Percentiles rank a stretch among this genome's conserved stretches.
Evolutionary conservation across 2,113 vertebrate species (phyloP).

Genomic region (Corythornis vintsioides): DNA sequence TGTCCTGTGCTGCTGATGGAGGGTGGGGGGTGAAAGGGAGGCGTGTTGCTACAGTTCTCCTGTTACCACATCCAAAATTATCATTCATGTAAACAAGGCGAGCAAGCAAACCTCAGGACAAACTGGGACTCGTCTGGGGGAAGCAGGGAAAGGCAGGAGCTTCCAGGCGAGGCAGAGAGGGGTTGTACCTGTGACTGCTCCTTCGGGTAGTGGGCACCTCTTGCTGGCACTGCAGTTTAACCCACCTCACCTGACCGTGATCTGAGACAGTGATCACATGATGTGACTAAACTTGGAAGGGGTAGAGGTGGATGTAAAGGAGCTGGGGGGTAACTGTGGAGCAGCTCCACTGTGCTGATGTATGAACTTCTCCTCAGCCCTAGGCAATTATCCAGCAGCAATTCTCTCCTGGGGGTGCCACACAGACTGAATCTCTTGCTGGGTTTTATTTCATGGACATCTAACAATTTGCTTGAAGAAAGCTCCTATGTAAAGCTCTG

Average conservation of each 20-base stretch:
- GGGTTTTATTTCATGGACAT: background rate
- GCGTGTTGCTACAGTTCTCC: slow-evolving; percentile 71
- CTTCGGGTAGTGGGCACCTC: background rate
- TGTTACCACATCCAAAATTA: slow-evolving; percentile 53
- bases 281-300: background rate
- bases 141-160: slow-evolving; percentile 16
- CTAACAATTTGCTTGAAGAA: background rate
- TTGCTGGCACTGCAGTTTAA: background rate
- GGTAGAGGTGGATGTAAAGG: background rate
- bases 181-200: background rate
- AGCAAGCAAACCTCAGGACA: slow-evolving; percentile 71
- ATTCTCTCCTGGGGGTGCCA: slow-evolving; percentile 32
- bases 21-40: background rate
- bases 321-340: background rate
- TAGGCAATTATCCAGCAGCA: slow-evolving; percentile 24
- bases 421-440: background rate
- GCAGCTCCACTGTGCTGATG: background rate
- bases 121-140: slow-evolving; percentile 40
- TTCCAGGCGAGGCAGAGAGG: background rate
- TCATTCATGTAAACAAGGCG: slow-evolving; percentile 27
- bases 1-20: background rate
- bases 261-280: fast-evolving
- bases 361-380: slow-evolving; percentile 4
- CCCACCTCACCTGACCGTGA: fast-evolving
- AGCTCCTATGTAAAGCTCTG: background rate